Conservation (phyloP, 2,888 invertebrate species). For the Apocheima hispidaria region DNA sequence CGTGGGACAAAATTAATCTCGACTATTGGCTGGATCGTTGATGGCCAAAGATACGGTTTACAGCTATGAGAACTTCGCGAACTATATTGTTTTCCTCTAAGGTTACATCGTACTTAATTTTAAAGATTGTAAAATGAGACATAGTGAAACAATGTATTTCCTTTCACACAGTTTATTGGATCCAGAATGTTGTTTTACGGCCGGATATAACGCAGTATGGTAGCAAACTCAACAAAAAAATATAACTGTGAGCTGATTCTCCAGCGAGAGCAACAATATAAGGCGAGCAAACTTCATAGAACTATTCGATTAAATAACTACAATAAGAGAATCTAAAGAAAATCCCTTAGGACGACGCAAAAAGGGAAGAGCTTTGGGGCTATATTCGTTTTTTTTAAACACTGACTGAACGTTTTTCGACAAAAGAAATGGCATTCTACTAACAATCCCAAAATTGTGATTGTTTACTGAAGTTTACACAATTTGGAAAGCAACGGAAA, state of each 20-base stretch:
- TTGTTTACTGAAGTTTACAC: neutral
- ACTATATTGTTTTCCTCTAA: slow-evolving; percentile 32
- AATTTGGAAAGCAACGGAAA: slow-evolving; percentile 5
- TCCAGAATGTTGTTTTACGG: slow-evolving; percentile 7
- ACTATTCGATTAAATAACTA: neutral
- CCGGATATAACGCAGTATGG: slow-evolving; percentile 2
- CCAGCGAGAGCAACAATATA: neutral
- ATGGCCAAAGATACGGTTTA: slow-evolving; percentile 45
- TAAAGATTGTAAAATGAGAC: slow-evolving; percentile 35
- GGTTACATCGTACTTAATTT: slow-evolving; percentile 16
- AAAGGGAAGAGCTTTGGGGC: neutral
- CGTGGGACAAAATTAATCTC: slow-evolving; percentile 38
- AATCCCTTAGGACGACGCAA: neutral
- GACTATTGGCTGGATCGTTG: slow-evolving; percentile 40
- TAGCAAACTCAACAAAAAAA: neutral
- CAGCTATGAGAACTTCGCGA: slow-evolving; percentile 34
- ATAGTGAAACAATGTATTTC: slow-evolving; percentile 36
- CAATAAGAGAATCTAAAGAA: neutral
- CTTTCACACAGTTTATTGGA: slow-evolving; percentile 22
- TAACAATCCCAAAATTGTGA: neutral
- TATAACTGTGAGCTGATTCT: neutral
- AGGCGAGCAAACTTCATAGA: neutral
- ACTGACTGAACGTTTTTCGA: neutral
- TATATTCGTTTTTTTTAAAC: neutral
- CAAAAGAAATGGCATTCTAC: neutral